phyloP scores from a whole-genome alignment of 2,113 vertebrate species.

The Noctilio leporinus region DNA sequence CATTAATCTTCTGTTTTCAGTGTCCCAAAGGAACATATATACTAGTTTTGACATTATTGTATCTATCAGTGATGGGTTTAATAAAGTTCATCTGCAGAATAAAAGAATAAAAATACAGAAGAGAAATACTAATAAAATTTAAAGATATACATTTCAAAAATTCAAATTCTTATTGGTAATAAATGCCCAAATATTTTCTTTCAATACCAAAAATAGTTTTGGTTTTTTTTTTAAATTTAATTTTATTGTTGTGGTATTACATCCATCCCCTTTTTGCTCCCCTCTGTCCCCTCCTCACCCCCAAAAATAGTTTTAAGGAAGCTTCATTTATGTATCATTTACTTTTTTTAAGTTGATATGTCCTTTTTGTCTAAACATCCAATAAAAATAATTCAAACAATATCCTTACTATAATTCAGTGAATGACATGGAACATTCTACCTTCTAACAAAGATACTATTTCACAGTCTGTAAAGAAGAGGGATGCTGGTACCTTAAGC shows the following conservation, averaged over 20 bases:
- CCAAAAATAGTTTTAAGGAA: neutral
- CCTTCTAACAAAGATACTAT: neutral
- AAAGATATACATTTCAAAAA: slow-evolving; percentile 29
- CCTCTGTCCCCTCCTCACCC: too few species aligned
- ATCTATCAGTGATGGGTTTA: neutral
- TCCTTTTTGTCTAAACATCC: neutral
- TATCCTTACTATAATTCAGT: neutral
- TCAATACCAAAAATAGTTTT: neutral
- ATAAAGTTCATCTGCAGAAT: neutral
- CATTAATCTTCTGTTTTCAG: neutral
- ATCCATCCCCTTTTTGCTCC: too few species aligned
- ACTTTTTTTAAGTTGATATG: neutral
- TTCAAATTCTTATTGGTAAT: slow-evolving; percentile 9
- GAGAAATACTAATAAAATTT: neutral
- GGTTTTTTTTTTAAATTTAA: too few species aligned
- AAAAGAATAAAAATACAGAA: neutral
- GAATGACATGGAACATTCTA: neutral
- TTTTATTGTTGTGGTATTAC: too few species aligned
- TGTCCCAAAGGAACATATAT: neutral
- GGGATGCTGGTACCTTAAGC: slow-evolving; percentile 86
- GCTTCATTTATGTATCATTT: neutral
- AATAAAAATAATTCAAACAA: neutral
- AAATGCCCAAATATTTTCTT: neutral
- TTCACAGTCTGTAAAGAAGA: neutral
- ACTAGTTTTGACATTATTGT: neutral